Base-by-base conservation (phyloP, 2,888 invertebrate genomes). In the Cetonia aurata region DNA sequence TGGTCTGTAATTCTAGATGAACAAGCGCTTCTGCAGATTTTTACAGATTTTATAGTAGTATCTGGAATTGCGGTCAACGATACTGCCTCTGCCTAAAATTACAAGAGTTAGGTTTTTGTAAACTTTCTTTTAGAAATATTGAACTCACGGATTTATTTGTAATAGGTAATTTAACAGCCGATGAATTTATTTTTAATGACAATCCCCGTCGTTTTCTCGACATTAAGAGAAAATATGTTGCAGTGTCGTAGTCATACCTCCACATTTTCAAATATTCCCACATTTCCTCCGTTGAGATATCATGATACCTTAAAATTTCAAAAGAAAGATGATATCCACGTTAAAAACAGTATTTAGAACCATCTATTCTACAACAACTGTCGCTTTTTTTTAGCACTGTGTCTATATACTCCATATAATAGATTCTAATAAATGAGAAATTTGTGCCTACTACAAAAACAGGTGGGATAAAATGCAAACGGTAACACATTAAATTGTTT, bases 191-290 rank as follows among this genome's bases (percentile, higher is more conserved):
- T 75, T 85, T 85, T 53, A 89, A 81, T 31, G 88, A 86, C 69
- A 86, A 84, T 1, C 89, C 88, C 68, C 85, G 59, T 62, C 86
- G 84, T 80, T 91, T 92, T 77, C 88, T 87, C 67, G 87, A 86
- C 33, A 90, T 78, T 57, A 94, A 83, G 46, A 94, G 82, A 73
- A 91, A 87, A 84, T 94, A 94, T 0, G 93, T 92, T 2, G 93
- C 90, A 0, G 92, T 91, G 78, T 89, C 85, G 80, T 92, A 91
- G 83, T 93, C 92, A 79, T 90, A 92, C 60, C 86, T 85, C 89
- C 90, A 90, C 80, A 86, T 81, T 25, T 79, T 80, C 50, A 89
- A 76, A 74, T 83, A 82, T 31, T 80, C 80, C 87, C 87, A 87
- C 81, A 88, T 83, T 17, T 82, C 82, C 25, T 85, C 84, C n/a